Evolutionary conservation across 2,888 invertebrate genomes (phyloP).

Genomic region (Acanthococcus lagerstroemiae): DNA sequence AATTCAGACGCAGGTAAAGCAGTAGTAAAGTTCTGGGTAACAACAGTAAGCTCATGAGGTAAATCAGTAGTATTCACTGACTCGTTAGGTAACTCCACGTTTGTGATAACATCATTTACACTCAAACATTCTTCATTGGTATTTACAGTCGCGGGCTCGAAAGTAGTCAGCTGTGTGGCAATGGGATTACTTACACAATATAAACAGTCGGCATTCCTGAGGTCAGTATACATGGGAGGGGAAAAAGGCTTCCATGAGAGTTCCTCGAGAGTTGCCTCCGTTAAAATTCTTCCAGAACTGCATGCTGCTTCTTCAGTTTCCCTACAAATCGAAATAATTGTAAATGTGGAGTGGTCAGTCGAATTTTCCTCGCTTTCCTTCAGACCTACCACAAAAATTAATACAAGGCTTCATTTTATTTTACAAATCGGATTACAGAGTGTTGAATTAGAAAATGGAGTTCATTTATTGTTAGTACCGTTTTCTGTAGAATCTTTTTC

Average conservation of each 20-base stretch:
- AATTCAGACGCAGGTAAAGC: not conserved
- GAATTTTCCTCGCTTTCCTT: not conserved
- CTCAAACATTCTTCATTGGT: no score
- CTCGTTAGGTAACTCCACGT: not conserved
- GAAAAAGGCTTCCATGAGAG: not conserved
- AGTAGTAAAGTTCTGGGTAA: not conserved
- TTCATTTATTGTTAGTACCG: not conserved
- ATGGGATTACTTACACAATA: not conserved
- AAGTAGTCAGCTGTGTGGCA: not conserved
- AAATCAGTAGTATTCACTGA: not conserved
- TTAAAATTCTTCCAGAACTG: not conserved
- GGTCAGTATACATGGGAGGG: not conserved
- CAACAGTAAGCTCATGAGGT: not conserved
- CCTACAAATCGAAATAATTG: not conserved
- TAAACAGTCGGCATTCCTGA: not conserved
- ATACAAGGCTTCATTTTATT: not conserved
- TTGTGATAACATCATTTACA: not conserved
- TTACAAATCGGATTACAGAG: not conserved
- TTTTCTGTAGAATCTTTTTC: slow-evolving; percentile 5
- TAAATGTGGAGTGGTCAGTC: no score
- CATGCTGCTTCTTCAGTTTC: not conserved
- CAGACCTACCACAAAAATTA: not conserved
- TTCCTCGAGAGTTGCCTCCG: not conserved
- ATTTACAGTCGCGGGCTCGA: not conserved
- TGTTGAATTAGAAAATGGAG: not conserved